A percentile compares a stretch with the other conserved stretches of the same genome.
These are phyloP conservation scores for Ceratosolen solmsi DNA, from an alignment of 1,140 invertebrate genomes.

Conservation along the genomic window DNA sequence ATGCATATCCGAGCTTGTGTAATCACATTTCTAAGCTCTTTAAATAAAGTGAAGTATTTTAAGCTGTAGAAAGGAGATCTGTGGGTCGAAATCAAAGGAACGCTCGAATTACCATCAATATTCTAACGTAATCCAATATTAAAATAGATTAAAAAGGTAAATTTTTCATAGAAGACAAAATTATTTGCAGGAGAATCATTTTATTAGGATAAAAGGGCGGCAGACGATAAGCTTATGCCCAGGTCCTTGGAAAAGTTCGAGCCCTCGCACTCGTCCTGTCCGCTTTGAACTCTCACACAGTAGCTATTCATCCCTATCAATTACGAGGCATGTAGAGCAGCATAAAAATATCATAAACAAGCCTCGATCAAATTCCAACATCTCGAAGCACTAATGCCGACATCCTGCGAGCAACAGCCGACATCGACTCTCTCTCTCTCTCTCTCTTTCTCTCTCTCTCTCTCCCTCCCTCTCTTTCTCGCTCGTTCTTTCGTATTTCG, in stretches of 20 bases:
- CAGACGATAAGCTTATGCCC: not conserved
- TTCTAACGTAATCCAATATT: too few species aligned
- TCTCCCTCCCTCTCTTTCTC: not conserved
- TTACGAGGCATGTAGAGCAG: constrained; percentile 47
- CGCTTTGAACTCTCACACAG: constrained; percentile 15
- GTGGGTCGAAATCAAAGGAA: too few species aligned
- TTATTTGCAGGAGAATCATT: not conserved
- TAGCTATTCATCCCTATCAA: constrained; percentile 44
- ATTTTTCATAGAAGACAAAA: not conserved
- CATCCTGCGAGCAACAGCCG: not conserved
- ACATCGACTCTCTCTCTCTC: not conserved
- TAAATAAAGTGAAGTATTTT: too few species aligned
- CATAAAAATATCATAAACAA: constrained; percentile 52
- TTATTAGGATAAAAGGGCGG: not conserved
- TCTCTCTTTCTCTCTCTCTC: constrained; percentile 4
- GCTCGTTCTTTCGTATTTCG: not conserved
- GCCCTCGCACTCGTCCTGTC: not conserved
- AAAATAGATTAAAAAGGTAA: not conserved
- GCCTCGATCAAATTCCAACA: constrained; percentile 50
- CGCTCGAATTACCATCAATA: too few species aligned
- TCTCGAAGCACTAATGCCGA: constrained; percentile 48
- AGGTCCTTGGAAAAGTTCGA: not conserved
- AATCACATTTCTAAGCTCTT: too few species aligned
- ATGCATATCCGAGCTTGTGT: too few species aligned
- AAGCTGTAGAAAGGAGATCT: too few species aligned